Evolutionary conservation across 2,888 invertebrate genomes (phyloP).

Genomic region (Drosophila eohydei): DNA sequence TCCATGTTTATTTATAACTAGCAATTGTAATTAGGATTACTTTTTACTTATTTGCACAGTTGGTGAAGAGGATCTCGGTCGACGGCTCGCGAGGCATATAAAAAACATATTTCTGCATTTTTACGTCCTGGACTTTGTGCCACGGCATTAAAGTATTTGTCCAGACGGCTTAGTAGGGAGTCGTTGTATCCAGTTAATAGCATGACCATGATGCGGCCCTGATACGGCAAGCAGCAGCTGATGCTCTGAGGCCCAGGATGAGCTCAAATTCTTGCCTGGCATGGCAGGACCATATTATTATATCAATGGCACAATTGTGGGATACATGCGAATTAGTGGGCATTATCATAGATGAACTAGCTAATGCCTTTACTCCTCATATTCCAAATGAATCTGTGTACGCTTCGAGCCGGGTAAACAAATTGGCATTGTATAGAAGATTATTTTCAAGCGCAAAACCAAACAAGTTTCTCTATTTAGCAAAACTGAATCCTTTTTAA

Average conservation of each 20-base stretch:
- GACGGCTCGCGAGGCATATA: constrained; percentile 50
- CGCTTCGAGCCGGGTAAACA: background rate
- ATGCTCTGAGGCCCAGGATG: constrained; percentile 3
- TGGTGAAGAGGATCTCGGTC: constrained; percentile 50
- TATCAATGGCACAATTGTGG: constrained; percentile 12
- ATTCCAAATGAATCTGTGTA: background rate
- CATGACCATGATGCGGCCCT: constrained; percentile 27
- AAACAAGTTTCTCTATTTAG: background rate
- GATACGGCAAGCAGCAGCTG: constrained; percentile 40
- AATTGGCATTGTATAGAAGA: background rate
- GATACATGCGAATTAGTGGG: constrained; percentile 38
- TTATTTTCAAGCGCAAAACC: background rate
- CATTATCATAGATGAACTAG: constrained; percentile 35
- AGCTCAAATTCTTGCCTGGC: constrained; percentile 7
- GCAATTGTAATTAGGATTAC: constrained; percentile 80
- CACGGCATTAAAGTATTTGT: constrained; percentile 75
- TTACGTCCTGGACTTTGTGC: constrained; percentile 39
- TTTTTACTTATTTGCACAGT: constrained; percentile 79
- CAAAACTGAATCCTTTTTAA: background rate
- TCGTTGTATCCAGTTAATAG: constrained; percentile 50
- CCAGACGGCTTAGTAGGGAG: constrained; percentile 64
- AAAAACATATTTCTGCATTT: constrained; percentile 74
- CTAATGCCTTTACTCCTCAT: constrained; percentile 9
- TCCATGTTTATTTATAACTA: constrained; percentile 80
- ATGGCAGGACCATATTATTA: constrained; percentile 5